Evolutionary conservation across 2,888 invertebrate species (phyloP), one percentile per base, ranked within the genome.

Genomic region (Andrena camellia): DNA sequence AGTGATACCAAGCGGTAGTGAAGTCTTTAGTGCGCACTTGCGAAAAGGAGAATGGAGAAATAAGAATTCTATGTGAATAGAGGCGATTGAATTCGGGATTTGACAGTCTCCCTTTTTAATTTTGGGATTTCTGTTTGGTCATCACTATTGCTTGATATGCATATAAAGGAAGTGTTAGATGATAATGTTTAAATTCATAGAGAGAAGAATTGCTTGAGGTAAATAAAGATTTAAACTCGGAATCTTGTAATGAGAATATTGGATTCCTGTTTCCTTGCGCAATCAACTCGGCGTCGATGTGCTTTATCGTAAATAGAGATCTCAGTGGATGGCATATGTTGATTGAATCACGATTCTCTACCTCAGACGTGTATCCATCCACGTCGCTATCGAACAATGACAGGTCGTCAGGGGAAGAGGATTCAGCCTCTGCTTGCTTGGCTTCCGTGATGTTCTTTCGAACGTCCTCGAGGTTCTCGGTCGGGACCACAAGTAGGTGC

Each of bases 401-500:
- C 48, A 69, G 60, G 1, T 7, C 73, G 13, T 80, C 72, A 17
- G 62, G 26, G 59, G 62, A 26, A 26, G 69, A 33, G 5, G 66
- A 63, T 23, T 68, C 70, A 4, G 77, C 66, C 60, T 72, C 77
- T 17, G 63, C 68, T 29, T 70, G 42, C 2, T 70, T 74, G 3
- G 81, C 50, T 10, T 87, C 87, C 20, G 90, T 90, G 29, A 90
- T 88, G 33, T 90, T 90, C 50, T 77, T 89, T 8, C 85, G 77
- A 10, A 90, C 86, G 63, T 90, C 88, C 17, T 90, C 89, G 67
- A 90, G 77, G 29, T 90, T 83, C 26, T 62, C 78, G 8, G 78
- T 66, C 0, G 91, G 91, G 17, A 89, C 88, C 7, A 88, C 89
- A 2, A 91, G 82, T 52, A 91, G 62, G 63, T 91, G 89, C 48